Conservation (phyloP, 2,113 vertebrate species). For the Protobothrops flavoviridis region DNA sequence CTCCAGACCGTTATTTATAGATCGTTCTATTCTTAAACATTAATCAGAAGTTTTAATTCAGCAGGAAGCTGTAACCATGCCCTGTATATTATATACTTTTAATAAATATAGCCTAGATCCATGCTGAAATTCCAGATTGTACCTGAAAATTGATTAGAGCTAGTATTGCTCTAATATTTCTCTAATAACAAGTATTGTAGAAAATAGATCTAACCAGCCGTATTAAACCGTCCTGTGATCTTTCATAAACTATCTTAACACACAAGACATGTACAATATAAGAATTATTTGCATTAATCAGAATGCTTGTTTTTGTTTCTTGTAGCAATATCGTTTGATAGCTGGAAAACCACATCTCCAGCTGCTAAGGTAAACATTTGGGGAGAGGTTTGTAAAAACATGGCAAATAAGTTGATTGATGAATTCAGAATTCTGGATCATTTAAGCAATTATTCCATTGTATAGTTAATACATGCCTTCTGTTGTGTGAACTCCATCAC, state of each 20-base stretch:
- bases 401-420: not conserved
- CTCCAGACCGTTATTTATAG: not conserved
- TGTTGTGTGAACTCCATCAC: no score
- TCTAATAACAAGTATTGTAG: not conserved
- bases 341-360: slow-evolving; percentile 21
- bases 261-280: slow-evolving; percentile 4
- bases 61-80: not conserved
- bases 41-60: not conserved
- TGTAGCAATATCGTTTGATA: slow-evolving; percentile 63
- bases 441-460: not conserved
- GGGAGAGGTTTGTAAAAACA: slow-evolving; percentile 30
- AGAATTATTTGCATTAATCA: slow-evolving; percentile 17
- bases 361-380: slow-evolving; percentile 60
- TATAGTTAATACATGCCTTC: not conserved
- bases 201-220: not conserved
- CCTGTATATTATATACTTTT: not conserved
- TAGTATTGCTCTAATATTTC: no score
- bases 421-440: not conserved
- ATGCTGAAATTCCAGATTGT: not conserved
- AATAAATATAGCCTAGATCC: not conserved
- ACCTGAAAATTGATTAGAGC: slow-evolving; percentile 15
- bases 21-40: not conserved
- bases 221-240: slow-evolving; percentile 9
- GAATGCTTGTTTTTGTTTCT: slow-evolving; percentile 46
- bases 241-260: slow-evolving; percentile 10